These are phyloP conservation scores for Luffia ferchaultella DNA, from an alignment of 2,888 invertebrate species.

Conservation along the genomic window DNA sequence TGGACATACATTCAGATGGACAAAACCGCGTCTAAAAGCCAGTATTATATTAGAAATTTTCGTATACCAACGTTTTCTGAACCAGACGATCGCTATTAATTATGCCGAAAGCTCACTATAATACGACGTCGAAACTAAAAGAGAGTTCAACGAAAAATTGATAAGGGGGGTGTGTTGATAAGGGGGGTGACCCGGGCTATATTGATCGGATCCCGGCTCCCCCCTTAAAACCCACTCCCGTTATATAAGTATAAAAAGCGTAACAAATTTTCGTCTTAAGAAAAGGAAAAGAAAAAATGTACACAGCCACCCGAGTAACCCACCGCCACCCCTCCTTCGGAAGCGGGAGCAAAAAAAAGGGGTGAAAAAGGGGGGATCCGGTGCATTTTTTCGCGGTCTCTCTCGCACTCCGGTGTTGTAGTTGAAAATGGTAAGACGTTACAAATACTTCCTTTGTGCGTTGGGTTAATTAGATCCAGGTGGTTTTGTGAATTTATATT, in stretches of 20 bases:
- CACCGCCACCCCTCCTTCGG: neutral
- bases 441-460: conserved; percentile 54
- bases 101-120: conserved; percentile 16
- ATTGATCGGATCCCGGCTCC: conserved; percentile 42
- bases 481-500: conserved; percentile 6
- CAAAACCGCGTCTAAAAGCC: too few species aligned
- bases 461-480: conserved; percentile 35
- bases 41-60: too few species aligned
- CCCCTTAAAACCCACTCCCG: conserved; percentile 25
- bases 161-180: conserved; percentile 34
- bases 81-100: too few species aligned
- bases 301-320: conserved; percentile 43
- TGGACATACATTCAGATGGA: too few species aligned
- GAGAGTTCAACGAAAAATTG: conserved; percentile 50
- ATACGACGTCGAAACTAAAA: conserved; percentile 31
- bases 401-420: conserved; percentile 32
- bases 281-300: conserved; percentile 67
- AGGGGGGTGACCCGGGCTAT: conserved; percentile 21
- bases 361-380: conserved; percentile 7
- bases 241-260: conserved; percentile 64
- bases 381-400: conserved; percentile 51
- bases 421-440: conserved; percentile 46
- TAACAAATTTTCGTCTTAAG: conserved; percentile 68
- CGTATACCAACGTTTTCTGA: too few species aligned
- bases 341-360: neutral